Evolutionary conservation across 2,113 vertebrate genomes (phyloP).

Genomic region (Lophotis ruficrista): DNA sequence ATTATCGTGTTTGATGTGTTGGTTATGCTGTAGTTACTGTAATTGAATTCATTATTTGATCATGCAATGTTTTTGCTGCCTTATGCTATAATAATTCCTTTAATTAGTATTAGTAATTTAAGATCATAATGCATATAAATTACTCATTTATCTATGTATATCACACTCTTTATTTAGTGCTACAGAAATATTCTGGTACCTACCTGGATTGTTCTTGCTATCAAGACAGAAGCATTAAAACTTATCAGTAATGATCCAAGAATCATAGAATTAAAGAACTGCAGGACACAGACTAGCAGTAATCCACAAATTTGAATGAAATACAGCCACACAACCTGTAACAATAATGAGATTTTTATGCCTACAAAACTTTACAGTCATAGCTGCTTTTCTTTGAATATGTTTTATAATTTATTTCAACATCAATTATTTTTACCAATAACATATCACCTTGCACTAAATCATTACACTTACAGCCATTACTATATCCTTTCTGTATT

Average conservation of each 20-base stretch:
- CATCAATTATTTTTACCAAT: neutral
- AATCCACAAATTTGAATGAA: slow-evolving; percentile 85
- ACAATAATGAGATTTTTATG: neutral
- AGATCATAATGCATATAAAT: slow-evolving; percentile 1
- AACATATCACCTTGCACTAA: neutral
- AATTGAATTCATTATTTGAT: slow-evolving; percentile 30
- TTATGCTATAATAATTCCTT: neutral
- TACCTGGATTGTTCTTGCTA: slow-evolving; percentile 89
- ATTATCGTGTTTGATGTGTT: neutral
- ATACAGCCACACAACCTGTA: slow-evolving; percentile 86
- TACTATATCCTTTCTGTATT: neutral
- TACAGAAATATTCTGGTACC: neutral
- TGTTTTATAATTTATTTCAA: neutral
- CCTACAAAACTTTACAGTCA: neutral
- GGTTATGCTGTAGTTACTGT: neutral
- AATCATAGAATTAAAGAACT: slow-evolving; percentile 97
- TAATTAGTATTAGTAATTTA: slow-evolving; percentile 5
- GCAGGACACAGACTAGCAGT: slow-evolving; percentile 89
- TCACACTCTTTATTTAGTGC: neutral
- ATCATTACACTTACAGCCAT: neutral
- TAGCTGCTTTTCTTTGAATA: neutral
- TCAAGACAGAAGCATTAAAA: slow-evolving; percentile 87
- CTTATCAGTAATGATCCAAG: slow-evolving; percentile 92
- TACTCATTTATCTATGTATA: neutral
- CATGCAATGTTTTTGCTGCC: neutral